Percentiles rank a stretch among this genome's conserved stretches.
phyloP scores from a whole-genome alignment of 2,888 invertebrate species.

The Invenusta paracnida region DNA sequence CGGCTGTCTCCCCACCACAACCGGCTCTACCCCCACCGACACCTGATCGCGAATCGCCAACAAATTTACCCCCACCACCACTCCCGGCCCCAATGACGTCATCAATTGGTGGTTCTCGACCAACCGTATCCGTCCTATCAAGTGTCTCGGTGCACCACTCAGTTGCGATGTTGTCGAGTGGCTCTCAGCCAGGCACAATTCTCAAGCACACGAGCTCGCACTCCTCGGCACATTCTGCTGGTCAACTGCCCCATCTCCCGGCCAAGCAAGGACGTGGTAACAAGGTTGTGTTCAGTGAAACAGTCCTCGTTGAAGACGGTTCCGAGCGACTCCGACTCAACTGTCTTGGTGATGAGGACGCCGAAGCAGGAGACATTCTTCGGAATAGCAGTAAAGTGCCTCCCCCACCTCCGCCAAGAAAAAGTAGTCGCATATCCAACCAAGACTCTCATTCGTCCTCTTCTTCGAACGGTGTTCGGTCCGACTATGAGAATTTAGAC shows the following conservation, averaged over 20 bases:
- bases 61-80: neutral
- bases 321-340: slow-evolving; percentile 35
- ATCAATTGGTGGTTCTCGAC: too few relatives aligned
- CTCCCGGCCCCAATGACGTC: too few relatives aligned
- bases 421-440: neutral
- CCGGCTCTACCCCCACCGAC: too few relatives aligned
- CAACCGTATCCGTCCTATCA: neutral
- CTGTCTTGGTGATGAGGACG: slow-evolving; percentile 33
- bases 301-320: slow-evolving; percentile 32
- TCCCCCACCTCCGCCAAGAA: slow-evolving; percentile 30
- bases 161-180: neutral
- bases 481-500: neutral
- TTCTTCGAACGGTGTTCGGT: neutral
- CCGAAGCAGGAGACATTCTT: slow-evolving; percentile 1
- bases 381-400: neutral
- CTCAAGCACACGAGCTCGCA: neutral
- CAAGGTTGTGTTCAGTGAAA: slow-evolving; percentile 27
- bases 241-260: neutral
- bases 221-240: too few relatives aligned
- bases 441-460: neutral
- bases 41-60: neutral
- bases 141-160: neutral
- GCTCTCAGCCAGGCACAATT: neutral
- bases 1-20: neutral
- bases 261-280: neutral